Base-by-base conservation (phyloP, 2,113 vertebrate species). In the Proterorhinus semilunaris region DNA sequence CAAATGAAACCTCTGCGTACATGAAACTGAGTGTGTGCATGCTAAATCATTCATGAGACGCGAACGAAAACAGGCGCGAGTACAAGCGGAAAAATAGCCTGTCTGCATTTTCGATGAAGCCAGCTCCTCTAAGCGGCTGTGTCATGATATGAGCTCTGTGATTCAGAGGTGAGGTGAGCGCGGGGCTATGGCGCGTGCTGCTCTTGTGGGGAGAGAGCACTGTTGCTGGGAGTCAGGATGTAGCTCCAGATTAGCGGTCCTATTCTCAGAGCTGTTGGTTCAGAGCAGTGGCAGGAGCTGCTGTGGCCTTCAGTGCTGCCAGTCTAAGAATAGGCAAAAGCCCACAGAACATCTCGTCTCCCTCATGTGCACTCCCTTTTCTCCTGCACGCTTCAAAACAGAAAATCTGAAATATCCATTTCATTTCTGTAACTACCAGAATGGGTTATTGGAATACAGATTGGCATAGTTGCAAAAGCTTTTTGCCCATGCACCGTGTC, bases 11-110 rank as follows among this genome's bases (percentile, higher is more conserved):
- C 42, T 11, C 64, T 11, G 17, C 64, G 76, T 75, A 83, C 82
- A 84, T 78, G 81, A 87, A 86, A 84, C 79, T 74, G 81, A 83
- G 80, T 83, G 80, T 83, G 85, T 73, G 78, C 8, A 6, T 1
- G 13, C 76, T 90, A 84, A 90, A 90, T 91, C 79, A 90, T 90
- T 90, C 79, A 90, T 89, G 82, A 87, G 85, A 65, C 72, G 81
- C 74, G 87, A 84, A 83, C 51, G 72, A 85, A 88, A 88, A 80
- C 84, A 85, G 75, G 79, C 80, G 51, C 70, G 72, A 64, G 45
- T 73, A 86, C 83, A 85, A 83, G 86, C 62, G 47, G 75, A 79
- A 87, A 85, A 82, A 81, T 80, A 78, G 76, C 65, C 72, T 7
- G 85, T 87, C 77, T 90, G 88, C 86, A 89, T 91, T 89, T 90